Conservation (phyloP, 2,797 vertebrate genomes). For the Phataginus tricuspis region DNA sequence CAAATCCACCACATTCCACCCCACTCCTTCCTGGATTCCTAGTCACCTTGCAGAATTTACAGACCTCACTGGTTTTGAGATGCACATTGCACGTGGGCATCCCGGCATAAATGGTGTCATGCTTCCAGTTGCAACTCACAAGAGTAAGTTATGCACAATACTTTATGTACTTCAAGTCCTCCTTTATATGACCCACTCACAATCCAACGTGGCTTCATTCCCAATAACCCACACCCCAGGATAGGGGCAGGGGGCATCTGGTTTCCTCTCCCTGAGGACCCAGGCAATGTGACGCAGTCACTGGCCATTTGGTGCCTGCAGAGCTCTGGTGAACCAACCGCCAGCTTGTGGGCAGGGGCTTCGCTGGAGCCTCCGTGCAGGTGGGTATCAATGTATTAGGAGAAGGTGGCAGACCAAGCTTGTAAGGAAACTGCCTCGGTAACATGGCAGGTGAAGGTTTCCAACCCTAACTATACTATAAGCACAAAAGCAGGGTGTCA, state of each 20-base stretch:
- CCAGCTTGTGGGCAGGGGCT: too few species aligned
- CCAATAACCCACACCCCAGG: neutral
- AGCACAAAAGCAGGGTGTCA: neutral
- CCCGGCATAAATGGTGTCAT: neutral
- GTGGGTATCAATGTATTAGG: neutral
- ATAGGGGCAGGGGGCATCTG: neutral
- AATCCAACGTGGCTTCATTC: neutral
- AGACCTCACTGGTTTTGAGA: neutral
- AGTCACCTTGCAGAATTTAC: neutral
- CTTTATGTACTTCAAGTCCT: neutral
- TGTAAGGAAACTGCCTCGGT: neutral
- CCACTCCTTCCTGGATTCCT: neutral
- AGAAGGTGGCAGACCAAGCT: neutral
- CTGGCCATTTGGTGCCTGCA: neutral
- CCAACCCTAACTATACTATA: neutral
- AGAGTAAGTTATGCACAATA: neutral
- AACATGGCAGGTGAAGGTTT: neutral
- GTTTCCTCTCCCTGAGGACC: neutral
- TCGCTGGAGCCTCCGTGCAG: neutral
- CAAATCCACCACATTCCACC: neutral
- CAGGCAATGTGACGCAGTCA: fast-evolving
- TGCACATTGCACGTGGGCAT: neutral
- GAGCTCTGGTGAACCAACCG: neutral
- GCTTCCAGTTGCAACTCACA: neutral
- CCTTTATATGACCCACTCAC: neutral